A percentile compares a stretch with the other conserved stretches of the same genome.
phyloP scores from a whole-genome alignment of 2,797 vertebrate species.

The Crocidura indochinensis region DNA sequence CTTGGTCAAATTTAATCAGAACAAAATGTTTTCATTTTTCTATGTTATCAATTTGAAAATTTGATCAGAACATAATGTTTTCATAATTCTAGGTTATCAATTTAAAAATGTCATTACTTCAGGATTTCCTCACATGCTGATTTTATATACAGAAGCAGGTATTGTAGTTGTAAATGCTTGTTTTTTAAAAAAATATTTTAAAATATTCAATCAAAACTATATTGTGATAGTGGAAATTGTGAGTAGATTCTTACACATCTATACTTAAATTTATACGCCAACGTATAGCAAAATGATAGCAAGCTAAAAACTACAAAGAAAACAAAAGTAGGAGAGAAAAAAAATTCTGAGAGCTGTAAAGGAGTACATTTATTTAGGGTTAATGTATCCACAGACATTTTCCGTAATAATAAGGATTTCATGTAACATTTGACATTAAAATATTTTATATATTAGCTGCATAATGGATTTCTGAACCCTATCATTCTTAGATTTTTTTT shows the following conservation, averaged over 20 bases:
- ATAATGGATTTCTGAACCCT: slow-evolving; percentile 35
- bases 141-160: background rate
- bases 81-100: background rate
- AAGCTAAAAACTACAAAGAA: background rate
- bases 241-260: background rate
- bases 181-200: background rate
- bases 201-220: background rate
- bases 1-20: background rate
- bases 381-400: slow-evolving; percentile 1
- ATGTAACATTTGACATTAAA: background rate
- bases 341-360: background rate
- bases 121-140: background rate
- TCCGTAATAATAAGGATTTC: background rate
- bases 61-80: background rate
- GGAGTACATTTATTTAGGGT: background rate
- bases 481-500: slow-evolving; percentile 36
- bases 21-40: background rate
- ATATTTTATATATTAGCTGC: background rate
- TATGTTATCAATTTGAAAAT: background rate
- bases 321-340: background rate
- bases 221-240: background rate
- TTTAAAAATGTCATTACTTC: background rate
- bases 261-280: background rate
- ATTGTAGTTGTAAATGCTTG: background rate
- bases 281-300: background rate